Percentiles rank a stretch among this genome's conserved stretches.
These are phyloP conservation scores for Seriola quinqueradiata DNA, from an alignment of 2,113 vertebrate species.

Conservation along the genomic window DNA sequence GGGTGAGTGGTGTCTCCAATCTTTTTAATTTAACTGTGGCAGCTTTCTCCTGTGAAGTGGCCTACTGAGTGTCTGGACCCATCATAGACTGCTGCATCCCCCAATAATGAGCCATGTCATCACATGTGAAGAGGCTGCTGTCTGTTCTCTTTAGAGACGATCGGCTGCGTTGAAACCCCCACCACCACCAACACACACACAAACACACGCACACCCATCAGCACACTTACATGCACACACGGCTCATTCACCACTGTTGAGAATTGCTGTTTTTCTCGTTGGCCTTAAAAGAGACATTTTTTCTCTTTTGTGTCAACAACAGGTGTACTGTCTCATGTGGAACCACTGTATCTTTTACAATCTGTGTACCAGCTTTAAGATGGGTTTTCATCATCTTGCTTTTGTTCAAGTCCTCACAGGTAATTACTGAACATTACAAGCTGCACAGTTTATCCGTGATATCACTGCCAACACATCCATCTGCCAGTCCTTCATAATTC, in stretches of 20 bases:
- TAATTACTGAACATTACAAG: constrained; percentile 48
- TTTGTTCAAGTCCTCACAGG: background rate
- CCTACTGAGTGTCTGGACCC: constrained; percentile 28
- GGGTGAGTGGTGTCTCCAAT: background rate
- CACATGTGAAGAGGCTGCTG: constrained; percentile 49
- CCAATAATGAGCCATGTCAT: constrained; percentile 59
- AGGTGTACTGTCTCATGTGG: constrained; percentile 22
- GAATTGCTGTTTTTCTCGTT: constrained; percentile 13
- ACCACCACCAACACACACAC: background rate
- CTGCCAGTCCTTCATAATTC: constrained; percentile 60
- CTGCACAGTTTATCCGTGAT: constrained; percentile 43
- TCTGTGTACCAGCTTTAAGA: constrained; percentile 22
- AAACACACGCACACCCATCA: no score
- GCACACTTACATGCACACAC: background rate
- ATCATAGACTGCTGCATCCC: constrained; percentile 22
- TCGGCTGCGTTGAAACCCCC: constrained; percentile 17
- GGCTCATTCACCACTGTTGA: constrained; percentile 26
- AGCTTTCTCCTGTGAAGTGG: constrained; percentile 25
- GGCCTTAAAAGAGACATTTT: constrained; percentile 22
- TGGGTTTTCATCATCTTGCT: background rate
- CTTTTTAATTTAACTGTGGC: constrained; percentile 20
- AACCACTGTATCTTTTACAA: constrained; percentile 12
- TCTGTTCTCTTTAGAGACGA: constrained; percentile 31
- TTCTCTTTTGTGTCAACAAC: constrained; percentile 7
- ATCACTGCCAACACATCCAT: constrained; percentile 50